phyloP scores from a whole-genome alignment of 2,888 invertebrate genomes.

The Keiferia lycopersicella region DNA sequence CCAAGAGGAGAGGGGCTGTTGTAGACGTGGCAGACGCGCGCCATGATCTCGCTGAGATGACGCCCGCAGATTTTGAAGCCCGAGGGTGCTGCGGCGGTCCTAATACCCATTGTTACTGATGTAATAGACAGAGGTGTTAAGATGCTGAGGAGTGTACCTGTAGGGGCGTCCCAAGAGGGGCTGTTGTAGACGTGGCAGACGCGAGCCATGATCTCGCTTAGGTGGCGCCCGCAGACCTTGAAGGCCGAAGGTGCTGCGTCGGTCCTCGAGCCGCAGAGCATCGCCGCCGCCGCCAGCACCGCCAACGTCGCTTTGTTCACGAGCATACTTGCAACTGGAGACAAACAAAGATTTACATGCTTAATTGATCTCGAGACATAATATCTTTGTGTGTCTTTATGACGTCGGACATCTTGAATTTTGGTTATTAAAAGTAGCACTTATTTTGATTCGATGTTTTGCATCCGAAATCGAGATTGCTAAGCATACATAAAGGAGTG shows the following conservation, averaged over 20 bases:
- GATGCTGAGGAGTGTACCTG: constrained; percentile 38
- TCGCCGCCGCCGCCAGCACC: constrained; percentile 53
- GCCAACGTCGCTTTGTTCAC: constrained; percentile 54
- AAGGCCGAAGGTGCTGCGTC: constrained; percentile 58
- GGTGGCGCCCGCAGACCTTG: constrained; percentile 68
- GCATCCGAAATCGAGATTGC: too few relatives aligned
- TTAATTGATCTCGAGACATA: too few relatives aligned
- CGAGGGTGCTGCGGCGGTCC: constrained; percentile 48
- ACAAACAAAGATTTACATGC: not conserved
- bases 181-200: constrained; percentile 74
- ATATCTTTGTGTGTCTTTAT: not conserved
- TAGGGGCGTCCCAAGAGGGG: constrained; percentile 71
- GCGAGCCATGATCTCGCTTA: constrained; percentile 69
- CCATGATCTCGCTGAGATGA: constrained; percentile 69
- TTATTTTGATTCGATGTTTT: too few relatives aligned
- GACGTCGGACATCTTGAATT: not conserved
- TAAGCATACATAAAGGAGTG: not conserved
- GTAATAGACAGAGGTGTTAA: too few relatives aligned
- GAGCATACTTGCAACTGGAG: constrained; percentile 51
- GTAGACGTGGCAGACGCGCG: constrained; percentile 69
- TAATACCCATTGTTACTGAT: too few relatives aligned
- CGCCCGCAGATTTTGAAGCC: constrained; percentile 69
- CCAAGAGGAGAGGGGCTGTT: constrained; percentile 74
- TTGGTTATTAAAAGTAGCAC: too few relatives aligned
- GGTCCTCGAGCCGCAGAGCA: constrained; percentile 51